These are phyloP conservation scores for Andrena flavipes DNA, from an alignment of 2,888 invertebrate genomes.

Conservation along the genomic window DNA sequence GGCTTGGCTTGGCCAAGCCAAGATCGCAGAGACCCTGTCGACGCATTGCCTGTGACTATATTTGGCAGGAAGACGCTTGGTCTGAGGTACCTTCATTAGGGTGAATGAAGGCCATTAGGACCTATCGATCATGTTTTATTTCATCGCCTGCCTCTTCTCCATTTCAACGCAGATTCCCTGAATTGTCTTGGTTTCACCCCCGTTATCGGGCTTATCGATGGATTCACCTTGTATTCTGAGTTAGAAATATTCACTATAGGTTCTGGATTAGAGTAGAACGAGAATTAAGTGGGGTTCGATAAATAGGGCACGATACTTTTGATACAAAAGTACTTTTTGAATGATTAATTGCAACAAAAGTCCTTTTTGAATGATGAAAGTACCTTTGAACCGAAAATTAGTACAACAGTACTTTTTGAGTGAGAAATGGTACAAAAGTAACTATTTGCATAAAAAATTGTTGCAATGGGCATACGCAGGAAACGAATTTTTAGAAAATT, in stretches of 20 bases:
- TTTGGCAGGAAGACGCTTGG: constrained; percentile 87
- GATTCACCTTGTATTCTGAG: background rate
- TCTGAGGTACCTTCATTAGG: constrained; percentile 85
- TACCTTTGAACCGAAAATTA: too few species aligned
- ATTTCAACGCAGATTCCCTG: constrained; percentile 18
- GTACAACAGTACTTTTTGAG: too few species aligned
- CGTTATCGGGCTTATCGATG: constrained; percentile 40
- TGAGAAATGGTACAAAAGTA: too few species aligned
- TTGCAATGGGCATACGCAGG: too few species aligned
- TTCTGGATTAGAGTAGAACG: too few species aligned
- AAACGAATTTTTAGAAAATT: too few species aligned
- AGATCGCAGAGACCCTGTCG: constrained; percentile 83
- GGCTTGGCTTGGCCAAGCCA: constrained; percentile 81
- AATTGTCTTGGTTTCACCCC: constrained; percentile 21
- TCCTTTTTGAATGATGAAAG: too few species aligned
- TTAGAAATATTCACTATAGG: background rate
- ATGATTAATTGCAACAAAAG: too few species aligned
- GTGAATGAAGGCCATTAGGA: constrained; percentile 29
- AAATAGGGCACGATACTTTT: background rate
- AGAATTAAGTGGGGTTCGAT: background rate
- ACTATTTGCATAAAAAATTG: too few species aligned
- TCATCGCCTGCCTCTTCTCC: constrained; percentile 38
- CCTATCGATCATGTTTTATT: constrained; percentile 37
- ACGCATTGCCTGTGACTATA: constrained; percentile 84
- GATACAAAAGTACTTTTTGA: background rate